Base-by-base conservation (phyloP, 1,140 invertebrate species). In the Leptopilina boulardi region DNA sequence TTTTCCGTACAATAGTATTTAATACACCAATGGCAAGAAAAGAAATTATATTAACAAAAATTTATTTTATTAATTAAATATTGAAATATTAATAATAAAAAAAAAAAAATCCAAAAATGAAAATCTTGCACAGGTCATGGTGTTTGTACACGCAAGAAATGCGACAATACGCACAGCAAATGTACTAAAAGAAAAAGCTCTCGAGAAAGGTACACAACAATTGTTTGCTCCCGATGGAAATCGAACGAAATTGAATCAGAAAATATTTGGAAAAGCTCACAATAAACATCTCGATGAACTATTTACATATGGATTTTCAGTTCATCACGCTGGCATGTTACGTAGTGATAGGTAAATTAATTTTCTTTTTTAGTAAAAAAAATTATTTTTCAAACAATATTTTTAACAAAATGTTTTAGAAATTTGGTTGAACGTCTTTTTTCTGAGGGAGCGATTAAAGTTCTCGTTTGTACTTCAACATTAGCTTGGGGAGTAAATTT, bases 401-500 rank as follows among this genome's bases (percentile, higher is more conserved):
- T 56, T 70, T 74, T 76, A 70, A 71, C 71, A 77, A 82, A 51
- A 51, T 19, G 21, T 91, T 91, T 44, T 78, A 94, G 96, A 75
- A 95, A 94, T 84, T 87, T 97, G 85, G 95, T 99, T 0, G 98
- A 99, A 89, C 96, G 96, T 87, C 95, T 96, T 82, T 99, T 99
- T 88, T 89, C 94, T 0, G 95, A 96, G 74, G 99, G 99, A 1
- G 92, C 95, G 74, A 96, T 99, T 47, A 97, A 97, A 87, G 97
- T 99, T 4, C 91, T 99, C 0, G 96, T 98, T 10, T 99, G 98
- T 90, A 99, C 99, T 0, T 97, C 99, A 0, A 99, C 99, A 0
- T 92, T 99, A 10, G 99, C 99, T 26, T 99, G 99, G 99, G 99
- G 99, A 82, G 98, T 99, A 0, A 99, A 99, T 92, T 92, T 99